Conservation (phyloP, 1,140 invertebrate species). For the Hirudo medicinalis region DNA sequence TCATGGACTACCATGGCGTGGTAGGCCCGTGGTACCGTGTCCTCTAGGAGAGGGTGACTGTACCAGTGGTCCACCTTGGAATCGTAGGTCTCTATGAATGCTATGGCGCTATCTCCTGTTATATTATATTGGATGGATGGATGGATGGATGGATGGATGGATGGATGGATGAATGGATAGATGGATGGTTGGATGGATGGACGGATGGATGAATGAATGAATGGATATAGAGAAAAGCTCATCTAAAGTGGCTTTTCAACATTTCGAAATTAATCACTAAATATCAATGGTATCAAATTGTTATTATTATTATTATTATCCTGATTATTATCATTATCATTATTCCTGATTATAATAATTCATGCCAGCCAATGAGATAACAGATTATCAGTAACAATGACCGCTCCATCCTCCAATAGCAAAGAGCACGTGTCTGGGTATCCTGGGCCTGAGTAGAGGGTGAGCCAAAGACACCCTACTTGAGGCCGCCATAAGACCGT, state of each 20-base stretch:
- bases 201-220: neutral
- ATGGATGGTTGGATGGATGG: neutral
- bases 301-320: neutral
- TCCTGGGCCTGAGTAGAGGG: constrained; percentile 50
- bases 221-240: too few relatives aligned
- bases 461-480: constrained; percentile 47
- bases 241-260: too few relatives aligned
- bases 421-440: constrained; percentile 57
- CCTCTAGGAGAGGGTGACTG: constrained; percentile 47
- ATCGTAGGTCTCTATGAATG: constrained; percentile 58
- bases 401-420: constrained; percentile 55
- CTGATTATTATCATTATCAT: too few relatives aligned
- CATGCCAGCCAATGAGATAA: too few relatives aligned
- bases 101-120: constrained; percentile 48
- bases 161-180: neutral
- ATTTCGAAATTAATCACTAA: too few relatives aligned
- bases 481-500: constrained; percentile 42
- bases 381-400: neutral
- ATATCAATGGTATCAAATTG: neutral
- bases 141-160: neutral
- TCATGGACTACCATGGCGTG: constrained; percentile 55
- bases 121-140: neutral
- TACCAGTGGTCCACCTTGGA: constrained; percentile 55
- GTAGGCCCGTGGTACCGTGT: constrained; percentile 53
- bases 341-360: too few relatives aligned